phyloP scores from a whole-genome alignment of 2,797 vertebrate genomes.

The Rhabdomys pumilio region DNA sequence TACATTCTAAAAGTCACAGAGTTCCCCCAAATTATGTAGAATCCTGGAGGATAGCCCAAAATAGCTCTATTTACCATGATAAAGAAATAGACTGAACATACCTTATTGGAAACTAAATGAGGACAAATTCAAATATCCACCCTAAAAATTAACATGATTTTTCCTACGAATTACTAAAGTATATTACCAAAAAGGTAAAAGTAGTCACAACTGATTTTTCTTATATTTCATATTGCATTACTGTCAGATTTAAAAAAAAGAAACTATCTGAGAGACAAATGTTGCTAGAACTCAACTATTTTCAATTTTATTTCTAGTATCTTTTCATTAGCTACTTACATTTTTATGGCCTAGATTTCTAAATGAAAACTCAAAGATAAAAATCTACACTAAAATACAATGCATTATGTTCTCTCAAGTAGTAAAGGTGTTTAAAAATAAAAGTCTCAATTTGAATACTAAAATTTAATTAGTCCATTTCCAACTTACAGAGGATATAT shows the following conservation, averaged over 20 bases:
- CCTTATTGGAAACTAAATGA: not conserved
- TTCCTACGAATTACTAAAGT: not conserved
- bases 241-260: not conserved
- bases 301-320: not conserved
- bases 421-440: not conserved
- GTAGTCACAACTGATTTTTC: not conserved
- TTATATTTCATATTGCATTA: constrained; percentile 33
- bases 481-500: constrained; percentile 20
- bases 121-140: not conserved
- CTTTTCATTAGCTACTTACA: not conserved
- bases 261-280: not conserved
- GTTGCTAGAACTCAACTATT: not conserved
- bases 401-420: not conserved
- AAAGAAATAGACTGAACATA: not conserved
- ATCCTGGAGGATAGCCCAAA: not conserved
- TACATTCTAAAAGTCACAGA: not conserved
- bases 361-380: not conserved
- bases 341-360: constrained; percentile 30
- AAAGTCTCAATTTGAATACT: constrained; percentile 10
- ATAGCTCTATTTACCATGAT: not conserved
- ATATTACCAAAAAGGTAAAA: constrained; percentile 13
- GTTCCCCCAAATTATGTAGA: constrained; percentile 14
- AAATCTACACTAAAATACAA: constrained; percentile 17
- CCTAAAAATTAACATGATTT: not conserved
- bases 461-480: constrained; percentile 40